Percentiles rank a stretch among this genome's conserved stretches.
phyloP scores from a whole-genome alignment of 2,797 vertebrate genomes.

The Amblyraja radiata region DNA sequence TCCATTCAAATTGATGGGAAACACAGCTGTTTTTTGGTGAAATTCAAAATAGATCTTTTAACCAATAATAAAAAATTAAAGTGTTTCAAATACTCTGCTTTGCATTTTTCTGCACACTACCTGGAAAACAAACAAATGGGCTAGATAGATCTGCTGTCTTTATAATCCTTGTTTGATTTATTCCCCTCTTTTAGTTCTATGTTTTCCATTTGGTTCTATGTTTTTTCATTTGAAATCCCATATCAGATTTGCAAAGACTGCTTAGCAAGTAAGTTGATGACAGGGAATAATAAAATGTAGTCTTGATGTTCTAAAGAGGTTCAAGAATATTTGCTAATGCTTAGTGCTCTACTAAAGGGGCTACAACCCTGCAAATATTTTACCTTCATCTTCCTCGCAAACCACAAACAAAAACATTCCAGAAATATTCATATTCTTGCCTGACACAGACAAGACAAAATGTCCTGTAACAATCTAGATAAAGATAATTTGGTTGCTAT shows the following conservation, averaged over 20 bases:
- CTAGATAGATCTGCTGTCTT: conserved; percentile 17
- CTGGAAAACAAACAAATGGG: neutral
- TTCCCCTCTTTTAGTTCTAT: conserved; percentile 22
- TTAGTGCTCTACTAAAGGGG: neutral
- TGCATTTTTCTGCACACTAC: neutral
- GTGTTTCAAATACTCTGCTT: neutral
- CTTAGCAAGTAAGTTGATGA: conserved; percentile 9
- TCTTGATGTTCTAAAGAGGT: conserved; percentile 16
- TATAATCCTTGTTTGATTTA: conserved; percentile 29
- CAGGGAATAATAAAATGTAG: conserved; percentile 31
- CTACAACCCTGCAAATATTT: neutral
- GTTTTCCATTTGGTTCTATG: conserved; percentile 20
- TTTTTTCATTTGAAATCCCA: conserved; percentile 2
- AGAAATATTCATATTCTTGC: neutral
- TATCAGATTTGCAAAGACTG: conserved; percentile 30
- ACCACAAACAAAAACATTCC: neutral
- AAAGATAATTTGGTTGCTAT: conserved; percentile 69
- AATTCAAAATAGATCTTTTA: neutral
- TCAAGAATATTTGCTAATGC: neutral
- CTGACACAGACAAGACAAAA: neutral
- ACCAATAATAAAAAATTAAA: neutral
- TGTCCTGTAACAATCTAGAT: conserved; percentile 65
- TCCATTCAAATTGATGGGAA: neutral
- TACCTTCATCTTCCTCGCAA: conserved; percentile 8
- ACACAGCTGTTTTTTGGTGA: neutral